Evolutionary conservation across 53 echinoderm and acorn worm species (phyloP), one percentile per base, ranked within the genome.

Genomic region (Apostichopus leukothele): DNA sequence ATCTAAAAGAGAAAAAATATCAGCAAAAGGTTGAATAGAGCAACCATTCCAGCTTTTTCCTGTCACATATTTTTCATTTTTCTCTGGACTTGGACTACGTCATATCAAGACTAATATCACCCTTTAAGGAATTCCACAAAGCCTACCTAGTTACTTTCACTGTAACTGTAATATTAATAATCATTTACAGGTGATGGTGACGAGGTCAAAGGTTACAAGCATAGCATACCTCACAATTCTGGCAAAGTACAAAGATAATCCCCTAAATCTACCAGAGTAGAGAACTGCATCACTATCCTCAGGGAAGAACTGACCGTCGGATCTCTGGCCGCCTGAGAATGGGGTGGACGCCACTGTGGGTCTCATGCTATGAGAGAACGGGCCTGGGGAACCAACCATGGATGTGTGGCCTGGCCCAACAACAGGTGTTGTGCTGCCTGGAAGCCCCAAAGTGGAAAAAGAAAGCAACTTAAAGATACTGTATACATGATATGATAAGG

Each of bases 191-290:
- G 3, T 39, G 63, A 11, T 63, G 63, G 63, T 63, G 63, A 63
- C 0, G 5, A 63, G 16, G 63, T 9, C 4, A 63, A 11, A 63
- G 63, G 63, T 39, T 39, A 39, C 0, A 39, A 39, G 39, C 39
- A 39, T 39, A 39, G 39, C 11, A 9, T 63, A 97, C 97, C 95
- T 92, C n/a, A 94, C 89, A 19, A 97, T 86, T 79, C 97, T 90
- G 18, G 93, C 89, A 90, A 94, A 97, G 75, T 95, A 97, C 55
- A 97, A 89, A 61, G 93, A 97, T 9, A 97, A 90, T 12, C 97
- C 97, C 53, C 84, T 88, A 89, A 94, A 92, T 75, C 91, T 93
- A 7, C 97, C 97, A 25, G 97, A 97, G 91, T 91, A 96, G 9
- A 89, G 89, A 55, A 95, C 90, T 39, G 91, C 91, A 4, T 74